These are phyloP conservation scores for Himalopsyche japonica DNA, from an alignment of 2,888 invertebrate species.

Conservation along the genomic window DNA sequence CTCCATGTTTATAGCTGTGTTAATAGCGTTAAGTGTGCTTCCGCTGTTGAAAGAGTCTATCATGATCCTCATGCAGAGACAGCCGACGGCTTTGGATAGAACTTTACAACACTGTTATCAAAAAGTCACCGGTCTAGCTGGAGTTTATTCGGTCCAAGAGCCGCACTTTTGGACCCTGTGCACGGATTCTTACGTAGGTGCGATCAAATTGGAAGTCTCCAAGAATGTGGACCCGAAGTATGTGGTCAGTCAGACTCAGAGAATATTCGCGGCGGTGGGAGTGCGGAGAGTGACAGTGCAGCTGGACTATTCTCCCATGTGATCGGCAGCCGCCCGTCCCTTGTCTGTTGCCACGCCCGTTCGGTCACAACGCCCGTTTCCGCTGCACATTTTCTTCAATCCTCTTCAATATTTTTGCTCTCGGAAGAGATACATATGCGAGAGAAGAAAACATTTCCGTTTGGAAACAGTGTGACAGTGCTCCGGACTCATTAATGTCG, in stretches of 20 bases:
- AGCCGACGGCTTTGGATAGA: constrained; percentile 80
- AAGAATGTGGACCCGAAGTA: constrained; percentile 90
- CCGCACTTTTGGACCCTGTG: constrained; percentile 99
- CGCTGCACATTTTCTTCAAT: not conserved
- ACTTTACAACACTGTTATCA: constrained; percentile 86
- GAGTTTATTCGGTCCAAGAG: constrained; percentile 94
- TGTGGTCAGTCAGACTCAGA: constrained; percentile 88
- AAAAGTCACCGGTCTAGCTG: constrained; percentile 85
- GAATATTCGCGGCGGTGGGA: constrained; percentile 92
- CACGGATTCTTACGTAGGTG: constrained; percentile 90
- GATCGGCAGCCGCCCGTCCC: constrained; percentile 46
- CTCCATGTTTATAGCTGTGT: constrained; percentile 91
- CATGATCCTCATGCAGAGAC: constrained; percentile 91
- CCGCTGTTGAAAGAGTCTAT: constrained; percentile 86
- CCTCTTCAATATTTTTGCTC: not conserved
- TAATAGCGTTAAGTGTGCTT: constrained; percentile 87
- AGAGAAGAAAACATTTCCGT: not conserved
- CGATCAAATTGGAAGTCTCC: constrained; percentile 93
- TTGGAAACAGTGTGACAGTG: constrained; percentile 20
- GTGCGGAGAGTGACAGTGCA: constrained; percentile 92
- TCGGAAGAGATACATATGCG: not conserved
- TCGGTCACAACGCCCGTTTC: not conserved
- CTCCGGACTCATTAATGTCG: not conserved
- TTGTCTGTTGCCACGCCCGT: constrained; percentile 6
- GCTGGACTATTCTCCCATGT: constrained; percentile 85